Conservation (phyloP, 2,888 invertebrate species). For the Glomeris marginata region DNA sequence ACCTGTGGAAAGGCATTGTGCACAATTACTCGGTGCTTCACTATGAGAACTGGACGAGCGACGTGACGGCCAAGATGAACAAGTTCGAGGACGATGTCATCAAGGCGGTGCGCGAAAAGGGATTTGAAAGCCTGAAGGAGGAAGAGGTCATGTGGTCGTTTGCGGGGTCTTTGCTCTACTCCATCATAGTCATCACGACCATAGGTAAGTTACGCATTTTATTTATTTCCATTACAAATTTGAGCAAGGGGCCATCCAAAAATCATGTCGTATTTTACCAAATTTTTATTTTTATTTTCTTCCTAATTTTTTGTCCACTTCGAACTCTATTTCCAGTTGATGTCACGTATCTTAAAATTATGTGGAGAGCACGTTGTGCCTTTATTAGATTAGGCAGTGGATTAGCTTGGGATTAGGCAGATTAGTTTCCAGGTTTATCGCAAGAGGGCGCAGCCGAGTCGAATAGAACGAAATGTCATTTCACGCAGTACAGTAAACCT, state of each 20-base stretch:
- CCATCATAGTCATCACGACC: constrained; percentile 90
- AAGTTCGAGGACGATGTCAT: constrained; percentile 55
- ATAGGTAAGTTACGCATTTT: constrained; percentile 48
- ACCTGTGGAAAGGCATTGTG: constrained; percentile 66
- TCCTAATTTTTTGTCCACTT: neutral
- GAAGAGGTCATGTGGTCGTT: constrained; percentile 41
- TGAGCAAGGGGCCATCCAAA: neutral
- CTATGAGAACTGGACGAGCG: constrained; percentile 63
- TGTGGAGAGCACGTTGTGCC: too few species aligned
- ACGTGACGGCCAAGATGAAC: constrained; percentile 42
- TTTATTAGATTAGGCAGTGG: too few species aligned
- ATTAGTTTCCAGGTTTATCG: too few species aligned
- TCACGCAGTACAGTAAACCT: too few species aligned
- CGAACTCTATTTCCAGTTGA: too few species aligned
- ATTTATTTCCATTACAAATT: neutral
- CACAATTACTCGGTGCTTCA: constrained; percentile 46
- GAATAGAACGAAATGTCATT: too few species aligned
- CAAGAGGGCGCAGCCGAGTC: too few species aligned
- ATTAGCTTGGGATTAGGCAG: too few species aligned
- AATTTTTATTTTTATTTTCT: neutral
- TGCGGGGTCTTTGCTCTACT: constrained; percentile 74
- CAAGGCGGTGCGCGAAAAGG: constrained; percentile 68
- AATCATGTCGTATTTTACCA: neutral
- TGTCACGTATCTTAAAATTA: too few species aligned
- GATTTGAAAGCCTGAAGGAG: constrained; percentile 67